Base-by-base conservation (phyloP, 2,113 vertebrate genomes). In the Delphinus delphis region DNA sequence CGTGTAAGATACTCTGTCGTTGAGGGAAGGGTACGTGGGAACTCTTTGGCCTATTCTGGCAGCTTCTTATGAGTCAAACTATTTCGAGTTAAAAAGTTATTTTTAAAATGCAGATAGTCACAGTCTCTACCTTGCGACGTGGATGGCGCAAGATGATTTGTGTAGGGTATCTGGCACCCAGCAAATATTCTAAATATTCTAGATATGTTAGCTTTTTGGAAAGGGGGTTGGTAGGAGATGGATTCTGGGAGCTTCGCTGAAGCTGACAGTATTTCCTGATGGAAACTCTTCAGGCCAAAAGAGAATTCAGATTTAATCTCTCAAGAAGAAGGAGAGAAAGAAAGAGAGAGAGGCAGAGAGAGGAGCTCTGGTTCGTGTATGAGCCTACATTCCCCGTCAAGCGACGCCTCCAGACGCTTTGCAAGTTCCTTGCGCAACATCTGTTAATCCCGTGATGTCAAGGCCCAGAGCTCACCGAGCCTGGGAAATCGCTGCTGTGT, bases 401-500 rank as follows among this genome's bases (percentile, higher is more conserved):
- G 28, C 41, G 25, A 44, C 47, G 36, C 88, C 82, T 33, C 58
- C 58, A 3, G 90, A 77, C 0, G 21, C 87, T 31, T 74, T 70
- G 93, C 15, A 50, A 93, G 63, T 47, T 58, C 68, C 63, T 89
- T 41, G 95, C 7, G 65, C 96, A 98, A 97, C 98, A 98, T 98
- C 98, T 98, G 98, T 90, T 97, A 84, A 81, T 82, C 93, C 97
- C 73, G 94, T 14, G 84, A 88, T 67, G 87, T 96, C 60, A 88
- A 93, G 97, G 84, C 96, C 58, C 86, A 38, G 77, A 92, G 28
- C 97, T 96, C 20, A 8, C 91, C 1, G 96, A 97, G 80, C 97
- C 98, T 98, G 98, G 97, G 97, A 97, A 97, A 96, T 92, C 12
- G 20, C 98, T 88, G 98, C 97, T 70, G 97, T 41, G 88, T 87